Evolutionary conservation across 2,888 invertebrate genomes (phyloP).

Genomic region (Plemyria rubiginata): DNA sequence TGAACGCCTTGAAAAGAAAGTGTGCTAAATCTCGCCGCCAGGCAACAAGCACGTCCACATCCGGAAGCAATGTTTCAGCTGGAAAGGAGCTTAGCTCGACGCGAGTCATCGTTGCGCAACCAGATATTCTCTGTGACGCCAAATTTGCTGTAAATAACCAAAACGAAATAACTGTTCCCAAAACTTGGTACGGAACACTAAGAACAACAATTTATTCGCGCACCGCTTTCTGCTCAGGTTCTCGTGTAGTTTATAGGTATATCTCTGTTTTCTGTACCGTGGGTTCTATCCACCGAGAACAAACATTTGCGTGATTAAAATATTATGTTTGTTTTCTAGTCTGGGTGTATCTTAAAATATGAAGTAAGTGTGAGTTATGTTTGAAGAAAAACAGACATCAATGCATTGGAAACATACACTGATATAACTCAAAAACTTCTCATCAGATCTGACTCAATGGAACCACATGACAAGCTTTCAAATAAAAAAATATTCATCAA

Average conservation of each 20-base stretch:
- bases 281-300: too few relatives aligned
- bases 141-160: constrained; percentile 19
- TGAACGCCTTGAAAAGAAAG: constrained; percentile 5
- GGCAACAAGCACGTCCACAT: constrained; percentile 59
- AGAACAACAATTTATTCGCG: constrained; percentile 3
- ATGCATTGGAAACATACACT: too few relatives aligned
- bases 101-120: constrained; percentile 46
- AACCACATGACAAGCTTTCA: too few relatives aligned
- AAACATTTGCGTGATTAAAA: too few relatives aligned
- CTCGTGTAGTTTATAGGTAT: background rate
- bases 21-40: constrained; percentile 44
- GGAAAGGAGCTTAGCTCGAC: constrained; percentile 50
- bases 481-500: too few relatives aligned
- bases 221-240: constrained; percentile 1
- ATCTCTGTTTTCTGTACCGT: too few relatives aligned
- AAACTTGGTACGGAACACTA: background rate
- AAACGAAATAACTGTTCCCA: constrained; percentile 8
- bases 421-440: too few relatives aligned
- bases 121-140: constrained; percentile 34
- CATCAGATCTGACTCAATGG: too few relatives aligned
- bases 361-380: too few relatives aligned
- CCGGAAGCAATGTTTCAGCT: constrained; percentile 47
- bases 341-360: too few relatives aligned
- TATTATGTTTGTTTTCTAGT: too few relatives aligned
- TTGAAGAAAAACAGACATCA: too few relatives aligned